Conservation (phyloP, 2,888 invertebrate genomes). For the Fissipunctia ypsillon region DNA sequence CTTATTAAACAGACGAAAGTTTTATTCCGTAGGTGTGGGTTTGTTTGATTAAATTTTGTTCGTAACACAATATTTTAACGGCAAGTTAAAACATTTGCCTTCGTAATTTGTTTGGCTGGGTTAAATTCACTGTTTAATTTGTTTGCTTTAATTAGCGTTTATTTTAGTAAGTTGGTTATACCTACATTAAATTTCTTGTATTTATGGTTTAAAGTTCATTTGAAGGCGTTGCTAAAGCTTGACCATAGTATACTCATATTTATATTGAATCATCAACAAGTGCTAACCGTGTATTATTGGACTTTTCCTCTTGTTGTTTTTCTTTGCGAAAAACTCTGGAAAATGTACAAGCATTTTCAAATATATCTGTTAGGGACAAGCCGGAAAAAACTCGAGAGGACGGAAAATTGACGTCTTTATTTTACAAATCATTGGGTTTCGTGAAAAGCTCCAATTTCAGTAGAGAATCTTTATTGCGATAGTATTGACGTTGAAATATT, state of each 20-base stretch:
- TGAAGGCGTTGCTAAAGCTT: background rate
- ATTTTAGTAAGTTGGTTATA: conserved; percentile 6
- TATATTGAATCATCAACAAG: conserved; percentile 5
- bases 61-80: conserved; percentile 66
- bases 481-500: conserved; percentile 17
- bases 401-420: conserved; percentile 51
- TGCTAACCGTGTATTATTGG: background rate
- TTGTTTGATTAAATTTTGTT: conserved; percentile 73
- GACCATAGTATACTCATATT: background rate
- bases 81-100: conserved; percentile 52
- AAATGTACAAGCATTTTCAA: conserved; percentile 38
- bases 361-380: conserved; percentile 28
- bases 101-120: conserved; percentile 49
- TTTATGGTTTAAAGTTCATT: background rate
- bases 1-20: conserved; percentile 79
- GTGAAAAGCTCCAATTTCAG: conserved; percentile 37
- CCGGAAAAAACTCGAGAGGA: conserved; percentile 24
- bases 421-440: conserved; percentile 56
- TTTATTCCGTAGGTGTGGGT: conserved; percentile 79
- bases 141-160: conserved; percentile 46
- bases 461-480: conserved; percentile 27
- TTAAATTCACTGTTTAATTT: conserved; percentile 46
- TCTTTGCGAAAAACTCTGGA: background rate
- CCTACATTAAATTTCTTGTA: conserved; percentile 2
- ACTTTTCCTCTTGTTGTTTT: conserved; percentile 20